Evolutionary conservation across 2,797 vertebrate genomes (phyloP), one percentile per base, ranked within the genome.

Genomic region (Acipenser ruthenus): DNA sequence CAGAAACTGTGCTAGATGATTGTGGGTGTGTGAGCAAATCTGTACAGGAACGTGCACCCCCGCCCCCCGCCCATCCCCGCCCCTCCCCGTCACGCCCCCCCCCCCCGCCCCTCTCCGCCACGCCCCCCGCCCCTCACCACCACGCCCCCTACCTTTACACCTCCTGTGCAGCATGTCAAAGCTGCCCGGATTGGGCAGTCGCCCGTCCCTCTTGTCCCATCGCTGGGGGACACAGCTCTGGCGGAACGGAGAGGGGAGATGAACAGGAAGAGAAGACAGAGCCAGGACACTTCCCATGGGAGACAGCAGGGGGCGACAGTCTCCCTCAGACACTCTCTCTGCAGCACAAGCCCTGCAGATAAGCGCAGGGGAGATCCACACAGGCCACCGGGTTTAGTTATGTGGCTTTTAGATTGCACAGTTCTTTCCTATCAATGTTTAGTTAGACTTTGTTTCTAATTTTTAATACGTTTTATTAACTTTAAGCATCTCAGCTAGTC

Each of bases 111-210:
- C n/a, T n/a, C n/a, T n/a, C 15, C 15, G 15, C 1, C 15, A 18
- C 1, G 15, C 15, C 15, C 15, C 15, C 50, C 3, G 4, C 11
- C 10, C 23, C 65, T 64, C 48, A 6, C 4, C 60, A 48, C 37
- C 11, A 23, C 47, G 8, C 13, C 37, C 62, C 10, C 65, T 74
- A 97, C 95, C 94, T 90, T 96, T 97, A 81, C 94, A 96, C 69
- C 84, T 88, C 12, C 92, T 87, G 76, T 97, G 95, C 63, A 97
- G 86, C 50, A 93, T 92, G 66, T 97, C 94, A 69, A 98, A 98
- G 80, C 94, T 94, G 67, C 95, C 95, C 0, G 95, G 95, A 73
- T 93, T 96, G 13, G 90, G 86, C 7, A 93, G 83, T 8, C 88
- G 85, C 13, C 90, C 87, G 72, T 90, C 90, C 68, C 89, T 91